phyloP scores from a whole-genome alignment of 2,888 invertebrate genomes.

The Drosophila mulleri region DNA sequence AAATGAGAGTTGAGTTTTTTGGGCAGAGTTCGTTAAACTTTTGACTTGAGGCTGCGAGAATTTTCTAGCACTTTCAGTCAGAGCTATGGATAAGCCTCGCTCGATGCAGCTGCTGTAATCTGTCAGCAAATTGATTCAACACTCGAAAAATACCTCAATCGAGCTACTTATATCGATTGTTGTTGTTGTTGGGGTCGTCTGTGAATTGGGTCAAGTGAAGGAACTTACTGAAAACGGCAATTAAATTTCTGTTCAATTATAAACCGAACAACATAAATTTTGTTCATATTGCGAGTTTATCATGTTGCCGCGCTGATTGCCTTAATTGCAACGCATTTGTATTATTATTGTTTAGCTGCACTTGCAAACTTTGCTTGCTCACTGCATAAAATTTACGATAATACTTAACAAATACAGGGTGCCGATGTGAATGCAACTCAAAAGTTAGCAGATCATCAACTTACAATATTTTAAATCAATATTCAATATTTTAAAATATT shows the following conservation, averaged over 20 bases:
- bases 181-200: conserved; percentile 52
- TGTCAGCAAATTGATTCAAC: conserved; percentile 31
- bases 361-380: conserved; percentile 8
- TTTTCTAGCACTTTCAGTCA: conserved; percentile 30
- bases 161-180: conserved; percentile 20
- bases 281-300: conserved; percentile 41
- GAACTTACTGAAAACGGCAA: conserved; percentile 72
- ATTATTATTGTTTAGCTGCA: conserved; percentile 30
- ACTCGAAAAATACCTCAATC: conserved; percentile 10
- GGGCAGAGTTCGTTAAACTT: conserved; percentile 35
- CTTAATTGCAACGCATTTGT: conserved; percentile 64
- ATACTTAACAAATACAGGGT: conserved; percentile 58
- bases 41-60: conserved; percentile 7
- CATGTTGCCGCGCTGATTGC: conserved; percentile 54
- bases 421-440: not conserved
- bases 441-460: not conserved
- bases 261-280: conserved; percentile 35
- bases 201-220: conserved; percentile 78
- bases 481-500: no score
- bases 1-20: not conserved
- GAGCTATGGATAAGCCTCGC: conserved; percentile 12
- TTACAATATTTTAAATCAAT: no score
- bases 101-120: conserved; percentile 13
- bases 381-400: conserved; percentile 54
- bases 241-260: conserved; percentile 65